These are phyloP conservation scores for Portunus trituberculatus DNA, from an alignment of 1,140 invertebrate genomes.

Conservation along the genomic window DNA sequence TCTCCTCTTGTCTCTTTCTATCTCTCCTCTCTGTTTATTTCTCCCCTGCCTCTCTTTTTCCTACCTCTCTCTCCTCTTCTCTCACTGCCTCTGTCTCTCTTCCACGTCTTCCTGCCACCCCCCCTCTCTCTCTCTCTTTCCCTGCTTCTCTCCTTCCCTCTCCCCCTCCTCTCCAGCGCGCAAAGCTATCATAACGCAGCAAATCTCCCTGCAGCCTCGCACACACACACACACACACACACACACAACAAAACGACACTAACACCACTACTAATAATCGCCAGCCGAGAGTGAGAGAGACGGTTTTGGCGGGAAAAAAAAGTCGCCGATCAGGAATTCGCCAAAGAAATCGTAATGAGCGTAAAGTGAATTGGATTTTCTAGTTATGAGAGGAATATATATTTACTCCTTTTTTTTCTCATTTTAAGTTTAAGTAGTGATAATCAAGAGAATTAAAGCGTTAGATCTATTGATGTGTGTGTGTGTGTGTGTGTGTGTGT, in stretches of 20 bases:
- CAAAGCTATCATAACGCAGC: no score
- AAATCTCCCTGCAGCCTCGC: no score
- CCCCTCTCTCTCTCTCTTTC: background rate
- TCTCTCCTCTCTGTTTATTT: background rate
- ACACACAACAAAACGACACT: background rate
- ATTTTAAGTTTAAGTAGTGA: no score
- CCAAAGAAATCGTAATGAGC: no score
- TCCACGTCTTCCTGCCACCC: background rate
- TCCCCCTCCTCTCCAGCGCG: background rate
- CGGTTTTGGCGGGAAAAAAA: no score
- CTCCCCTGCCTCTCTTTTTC: background rate
- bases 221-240: background rate
- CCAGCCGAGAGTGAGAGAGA: no score
- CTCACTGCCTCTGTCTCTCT: background rate
- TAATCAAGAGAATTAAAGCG: no score
- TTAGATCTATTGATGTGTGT: background rate
- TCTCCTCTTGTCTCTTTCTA: no score
- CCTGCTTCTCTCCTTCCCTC: background rate
- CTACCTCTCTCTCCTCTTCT: background rate
- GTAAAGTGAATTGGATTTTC: no score
- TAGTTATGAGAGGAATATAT: no score
- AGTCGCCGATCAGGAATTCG: no score
- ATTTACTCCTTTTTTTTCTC: background rate
- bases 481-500: background rate
- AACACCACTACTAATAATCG: no score